Conservation (phyloP, 1,140 invertebrate genomes). For the Zaprionus davidi region DNA sequence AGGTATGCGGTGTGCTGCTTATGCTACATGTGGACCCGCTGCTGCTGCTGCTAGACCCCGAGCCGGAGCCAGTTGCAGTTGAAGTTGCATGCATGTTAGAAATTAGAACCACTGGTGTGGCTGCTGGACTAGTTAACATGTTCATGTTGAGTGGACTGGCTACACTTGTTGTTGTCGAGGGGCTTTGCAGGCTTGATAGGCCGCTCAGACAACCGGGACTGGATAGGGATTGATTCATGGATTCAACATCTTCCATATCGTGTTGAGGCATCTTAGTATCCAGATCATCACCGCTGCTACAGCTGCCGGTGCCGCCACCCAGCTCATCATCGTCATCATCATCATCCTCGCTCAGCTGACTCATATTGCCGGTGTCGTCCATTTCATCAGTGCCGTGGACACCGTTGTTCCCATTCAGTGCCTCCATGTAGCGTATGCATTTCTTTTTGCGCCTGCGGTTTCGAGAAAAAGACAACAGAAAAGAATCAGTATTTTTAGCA, state of each 20-base stretch:
- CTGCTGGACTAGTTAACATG: constrained; percentile 84
- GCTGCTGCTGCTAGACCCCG: constrained; percentile 31
- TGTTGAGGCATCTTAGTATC: constrained; percentile 85
- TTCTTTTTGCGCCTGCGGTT: constrained; percentile 96
- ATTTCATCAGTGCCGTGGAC: constrained; percentile 85
- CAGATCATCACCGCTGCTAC: constrained; percentile 87
- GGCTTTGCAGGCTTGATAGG: constrained; percentile 91
- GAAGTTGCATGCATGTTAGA: constrained; percentile 33
- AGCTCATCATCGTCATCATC: constrained; percentile 90
- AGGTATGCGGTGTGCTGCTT: constrained; percentile 66
- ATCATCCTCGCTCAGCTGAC: constrained; percentile 86
- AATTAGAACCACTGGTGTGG: constrained; percentile 44
- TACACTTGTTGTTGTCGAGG: constrained; percentile 87
- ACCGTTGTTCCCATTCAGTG: constrained; percentile 67
- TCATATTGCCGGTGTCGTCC: constrained; percentile 73
- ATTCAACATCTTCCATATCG: constrained; percentile 86
- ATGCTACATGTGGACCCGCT: constrained; percentile 51
- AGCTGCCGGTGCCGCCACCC: constrained; percentile 86
- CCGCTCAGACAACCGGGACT: constrained; percentile 91
- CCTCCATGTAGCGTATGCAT: constrained; percentile 97
- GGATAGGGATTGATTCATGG: constrained; percentile 89
- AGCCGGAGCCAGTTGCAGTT: too few species aligned
- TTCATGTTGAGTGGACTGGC: constrained; percentile 88
- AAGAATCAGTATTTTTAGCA: neutral
- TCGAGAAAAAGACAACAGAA: constrained; percentile 24